phyloP scores from a whole-genome alignment of 2,888 invertebrate species.

The Chrysomela aeneicollis region DNA sequence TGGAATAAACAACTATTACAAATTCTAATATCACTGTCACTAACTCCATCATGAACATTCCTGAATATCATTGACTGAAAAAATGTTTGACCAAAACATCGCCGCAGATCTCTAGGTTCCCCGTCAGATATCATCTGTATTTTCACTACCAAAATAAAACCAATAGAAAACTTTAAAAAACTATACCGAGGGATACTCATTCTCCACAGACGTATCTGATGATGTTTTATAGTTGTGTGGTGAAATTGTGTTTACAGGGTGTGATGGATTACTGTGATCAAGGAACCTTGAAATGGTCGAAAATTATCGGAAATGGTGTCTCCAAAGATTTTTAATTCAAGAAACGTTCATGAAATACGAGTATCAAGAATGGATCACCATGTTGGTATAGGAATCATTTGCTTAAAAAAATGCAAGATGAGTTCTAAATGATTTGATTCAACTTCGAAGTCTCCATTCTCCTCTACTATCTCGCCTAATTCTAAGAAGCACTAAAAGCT shows the following conservation, averaged over 20 bases:
- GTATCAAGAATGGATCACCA: neutral
- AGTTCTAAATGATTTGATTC: neutral
- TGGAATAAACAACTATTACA: constrained; percentile 45
- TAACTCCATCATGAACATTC: constrained; percentile 26
- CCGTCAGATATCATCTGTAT: too few relatives aligned
- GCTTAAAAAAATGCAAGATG: neutral
- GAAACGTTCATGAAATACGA: constrained; percentile 1
- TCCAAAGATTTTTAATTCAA: neutral
- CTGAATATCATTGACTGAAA: too few relatives aligned
- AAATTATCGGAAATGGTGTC: neutral
- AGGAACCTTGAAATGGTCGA: neutral
- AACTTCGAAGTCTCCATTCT: neutral
- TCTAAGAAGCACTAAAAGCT: neutral
- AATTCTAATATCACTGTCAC: constrained; percentile 34
- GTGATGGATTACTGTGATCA: neutral
- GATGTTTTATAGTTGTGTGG: too few relatives aligned
- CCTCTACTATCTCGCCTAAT: neutral
- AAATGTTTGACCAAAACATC: too few relatives aligned
- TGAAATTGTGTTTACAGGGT: too few relatives aligned
- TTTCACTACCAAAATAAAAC: too few relatives aligned
- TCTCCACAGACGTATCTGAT: too few relatives aligned
- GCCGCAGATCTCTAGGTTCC: neutral
- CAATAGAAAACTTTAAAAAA: too few relatives aligned
- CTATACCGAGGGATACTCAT: too few relatives aligned
- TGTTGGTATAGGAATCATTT: neutral